Evolutionary conservation across 2,888 invertebrate genomes (phyloP).

Genomic region (Drosophila kambysellisi): DNA sequence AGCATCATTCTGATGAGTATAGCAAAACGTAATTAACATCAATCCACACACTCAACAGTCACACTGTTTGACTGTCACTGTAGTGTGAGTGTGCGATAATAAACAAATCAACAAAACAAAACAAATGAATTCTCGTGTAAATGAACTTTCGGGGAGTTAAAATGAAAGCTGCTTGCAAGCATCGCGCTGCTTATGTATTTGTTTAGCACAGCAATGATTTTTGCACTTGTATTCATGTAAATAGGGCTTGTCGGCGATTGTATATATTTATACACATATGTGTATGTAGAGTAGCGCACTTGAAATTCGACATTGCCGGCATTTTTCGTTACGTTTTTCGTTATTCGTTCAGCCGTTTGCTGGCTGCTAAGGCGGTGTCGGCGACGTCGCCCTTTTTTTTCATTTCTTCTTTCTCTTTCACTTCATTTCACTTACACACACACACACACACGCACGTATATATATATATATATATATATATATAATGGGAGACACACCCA

Average conservation of each 20-base stretch:
- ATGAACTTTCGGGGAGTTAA: slow-evolving; percentile 60
- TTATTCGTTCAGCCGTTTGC: slow-evolving; percentile 45
- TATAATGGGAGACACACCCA: slow-evolving; percentile 49
- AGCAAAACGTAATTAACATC: slow-evolving; percentile 49
- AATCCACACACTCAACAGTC: slow-evolving; percentile 7
- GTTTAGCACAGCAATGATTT: slow-evolving; percentile 36
- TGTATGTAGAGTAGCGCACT: slow-evolving; percentile 54
- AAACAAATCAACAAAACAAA: slow-evolving; percentile 76
- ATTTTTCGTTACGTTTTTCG: slow-evolving; percentile 65
- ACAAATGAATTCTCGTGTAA: slow-evolving; percentile 76
- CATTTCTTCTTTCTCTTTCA: slow-evolving; percentile 44
- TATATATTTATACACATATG: slow-evolving; percentile 8
- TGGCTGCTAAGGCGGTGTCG: slow-evolving; percentile 44
- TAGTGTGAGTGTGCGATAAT: slow-evolving; percentile 43
- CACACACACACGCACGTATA: slow-evolving; percentile 21
- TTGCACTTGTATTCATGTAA: slow-evolving; percentile 26
- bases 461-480: neutral
- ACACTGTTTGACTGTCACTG: slow-evolving; percentile 6
- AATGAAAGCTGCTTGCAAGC: slow-evolving; percentile 47
- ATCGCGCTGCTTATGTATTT: slow-evolving; percentile 29
- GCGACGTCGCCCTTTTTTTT: slow-evolving; percentile 75
- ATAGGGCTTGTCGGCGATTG: slow-evolving; percentile 13
- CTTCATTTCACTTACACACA: slow-evolving; percentile 52
- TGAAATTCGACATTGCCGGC: slow-evolving; percentile 70
- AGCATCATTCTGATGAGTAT: slow-evolving; percentile 42